phyloP scores from a whole-genome alignment of 1,140 invertebrate genomes.

The Bombus turneri region DNA sequence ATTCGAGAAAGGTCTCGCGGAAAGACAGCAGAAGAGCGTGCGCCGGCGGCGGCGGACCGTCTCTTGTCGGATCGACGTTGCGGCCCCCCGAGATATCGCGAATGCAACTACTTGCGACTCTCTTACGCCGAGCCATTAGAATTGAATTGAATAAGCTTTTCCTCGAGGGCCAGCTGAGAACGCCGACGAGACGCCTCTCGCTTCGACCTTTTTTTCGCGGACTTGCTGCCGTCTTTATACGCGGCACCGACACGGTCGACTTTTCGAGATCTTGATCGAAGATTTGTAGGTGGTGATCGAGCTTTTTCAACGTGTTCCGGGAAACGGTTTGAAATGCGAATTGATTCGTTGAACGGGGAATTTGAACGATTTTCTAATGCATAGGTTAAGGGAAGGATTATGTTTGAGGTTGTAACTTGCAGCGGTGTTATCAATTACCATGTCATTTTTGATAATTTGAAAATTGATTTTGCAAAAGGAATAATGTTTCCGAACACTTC shows the following conservation, averaged over 20 bases:
- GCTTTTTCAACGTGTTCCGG: background rate
- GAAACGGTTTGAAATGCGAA: too few species aligned
- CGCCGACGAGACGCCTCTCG: slow-evolving; percentile 47
- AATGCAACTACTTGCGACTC: slow-evolving; percentile 53
- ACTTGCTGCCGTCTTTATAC: background rate
- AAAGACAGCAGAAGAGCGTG: slow-evolving; percentile 9
- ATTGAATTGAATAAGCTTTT: slow-evolving; percentile 73
- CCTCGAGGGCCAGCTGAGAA: slow-evolving; percentile 60
- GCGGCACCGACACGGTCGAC: background rate
- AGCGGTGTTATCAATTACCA: too few species aligned
- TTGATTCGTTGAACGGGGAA: too few species aligned
- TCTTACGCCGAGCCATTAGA: slow-evolving; percentile 60
- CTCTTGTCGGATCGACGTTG: slow-evolving; percentile 26
- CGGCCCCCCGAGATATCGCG: slow-evolving; percentile 45
- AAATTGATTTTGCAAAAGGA: too few species aligned
- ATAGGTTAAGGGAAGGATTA: too few species aligned
- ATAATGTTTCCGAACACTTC: too few species aligned
- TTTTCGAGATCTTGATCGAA: slow-evolving; percentile 8
- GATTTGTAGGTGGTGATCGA: background rate
- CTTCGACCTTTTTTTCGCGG: slow-evolving; percentile 31
- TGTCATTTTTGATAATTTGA: too few species aligned
- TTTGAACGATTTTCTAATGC: too few species aligned
- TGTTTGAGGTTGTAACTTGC: too few species aligned
- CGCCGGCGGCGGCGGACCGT: background rate
- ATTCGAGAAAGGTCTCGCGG: slow-evolving; percentile 67